Base-by-base conservation (phyloP, 2,113 vertebrate species). In the Donacobius atricapilla region DNA sequence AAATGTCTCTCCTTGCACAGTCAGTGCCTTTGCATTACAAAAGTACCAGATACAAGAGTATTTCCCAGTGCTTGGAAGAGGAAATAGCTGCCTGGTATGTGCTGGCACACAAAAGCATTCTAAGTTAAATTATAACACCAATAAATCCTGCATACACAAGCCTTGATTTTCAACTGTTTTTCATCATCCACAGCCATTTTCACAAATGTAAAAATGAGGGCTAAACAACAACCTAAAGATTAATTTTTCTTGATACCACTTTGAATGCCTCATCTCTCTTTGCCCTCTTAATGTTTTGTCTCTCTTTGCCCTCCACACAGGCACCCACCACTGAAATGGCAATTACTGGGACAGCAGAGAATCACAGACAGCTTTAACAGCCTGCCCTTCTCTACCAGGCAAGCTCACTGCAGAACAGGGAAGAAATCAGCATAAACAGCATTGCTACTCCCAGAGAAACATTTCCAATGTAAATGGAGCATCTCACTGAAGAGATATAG, bases 401-500 rank as follows among this genome's bases (percentile, higher is more conserved):
- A 89, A 83, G 64, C 48, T 4, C 1, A 2, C 37, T 22, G 4
- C 27, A 64, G 61, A 87, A 63, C 10, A 70, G 64, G 60, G 24
- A 83, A 85, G n/a, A 85, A 90, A 81, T 66, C 80, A 70, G 30
- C 9, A 4, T 73, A 65, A 89, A 77, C 17, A 75, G 68, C 58
- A 37, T 40, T 57, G 39, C 92, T 83, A 5, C 58, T 86, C 83
- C 56, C 56, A 54, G 64, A 71, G 54, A 95, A 94, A 88, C 20
- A 39, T 86, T 95, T 90, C 68, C 71, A 73, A 66, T 35, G 47
- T 83, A 95, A 94, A 83, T 95, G 79, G 83, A 92, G 76, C 83
- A 81, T 89, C 53, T 92, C 86, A 58, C 90, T 70, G 37, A 64
- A 96, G 89, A 92, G 33, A 50, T 4, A 8, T 22, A 63, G 33